These are phyloP conservation scores for Sphinx pinastri DNA, from an alignment of 2,888 invertebrate species.

Conservation along the genomic window DNA sequence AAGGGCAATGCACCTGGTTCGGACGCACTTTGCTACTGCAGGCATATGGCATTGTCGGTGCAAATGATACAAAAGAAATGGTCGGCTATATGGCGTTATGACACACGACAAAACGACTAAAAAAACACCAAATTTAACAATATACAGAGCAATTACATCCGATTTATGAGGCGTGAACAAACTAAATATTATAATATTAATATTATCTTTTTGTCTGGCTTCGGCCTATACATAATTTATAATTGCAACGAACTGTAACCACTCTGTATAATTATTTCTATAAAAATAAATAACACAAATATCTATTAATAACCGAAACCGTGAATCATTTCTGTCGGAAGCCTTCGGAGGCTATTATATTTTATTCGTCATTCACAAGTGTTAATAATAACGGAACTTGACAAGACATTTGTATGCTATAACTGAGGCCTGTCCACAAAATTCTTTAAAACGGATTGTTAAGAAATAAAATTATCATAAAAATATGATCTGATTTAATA, in stretches of 20 bases:
- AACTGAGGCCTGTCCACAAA: not conserved
- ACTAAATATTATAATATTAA: not conserved
- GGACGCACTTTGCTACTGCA: constrained; percentile 42
- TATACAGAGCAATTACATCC: constrained; percentile 20
- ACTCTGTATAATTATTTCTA: constrained; percentile 35
- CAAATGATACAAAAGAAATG: constrained; percentile 40
- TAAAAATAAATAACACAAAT: constrained; percentile 33
- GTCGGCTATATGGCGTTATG: constrained; percentile 54
- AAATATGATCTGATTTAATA: too few species aligned
- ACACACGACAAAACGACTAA: constrained; percentile 42
- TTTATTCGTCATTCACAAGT: not conserved
- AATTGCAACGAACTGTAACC: not conserved
- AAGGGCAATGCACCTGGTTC: constrained; percentile 50
- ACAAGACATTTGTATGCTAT: not conserved
- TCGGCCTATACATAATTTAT: constrained; percentile 3
- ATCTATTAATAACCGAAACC: constrained; percentile 44
- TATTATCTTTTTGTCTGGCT: constrained; percentile 1
- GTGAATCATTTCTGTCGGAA: constrained; percentile 46
- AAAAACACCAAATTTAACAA: constrained; percentile 16
- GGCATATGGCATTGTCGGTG: constrained; percentile 47
- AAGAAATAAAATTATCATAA: not conserved
- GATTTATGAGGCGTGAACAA: constrained; percentile 13
- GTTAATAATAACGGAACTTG: not conserved
- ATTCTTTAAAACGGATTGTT: not conserved
- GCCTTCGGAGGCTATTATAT: constrained; percentile 7